Evolutionary conservation across 2,113 vertebrate genomes (phyloP).

Genomic region (Vanacampus margaritifer): DNA sequence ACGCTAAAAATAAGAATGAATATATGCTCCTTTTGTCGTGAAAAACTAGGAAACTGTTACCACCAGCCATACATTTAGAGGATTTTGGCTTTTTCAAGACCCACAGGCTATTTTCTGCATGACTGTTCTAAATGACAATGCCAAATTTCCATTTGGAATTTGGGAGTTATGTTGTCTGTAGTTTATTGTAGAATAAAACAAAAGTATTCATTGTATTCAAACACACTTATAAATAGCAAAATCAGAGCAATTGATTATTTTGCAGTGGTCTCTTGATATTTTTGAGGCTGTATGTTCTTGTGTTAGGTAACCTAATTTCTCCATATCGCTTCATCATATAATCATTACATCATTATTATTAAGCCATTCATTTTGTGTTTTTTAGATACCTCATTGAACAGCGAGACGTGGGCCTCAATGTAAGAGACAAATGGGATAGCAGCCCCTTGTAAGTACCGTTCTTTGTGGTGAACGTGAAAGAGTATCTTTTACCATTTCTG

Average conservation of each 20-base stretch:
- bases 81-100: too few species aligned
- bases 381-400: constrained; percentile 92
- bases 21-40: too few species aligned
- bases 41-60: too few species aligned
- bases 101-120: too few species aligned
- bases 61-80: too few species aligned
- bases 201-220: neutral
- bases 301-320: neutral
- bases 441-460: constrained; percentile 86
- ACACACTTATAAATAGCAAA: neutral
- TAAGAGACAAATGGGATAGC: constrained; percentile 97
- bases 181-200: neutral
- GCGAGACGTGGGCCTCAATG: constrained; percentile 93
- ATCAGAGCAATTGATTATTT: neutral
- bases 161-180: neutral
- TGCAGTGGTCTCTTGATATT: neutral
- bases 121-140: too few species aligned
- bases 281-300: neutral
- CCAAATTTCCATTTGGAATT: too few species aligned
- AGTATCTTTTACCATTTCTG: neutral
- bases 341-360: too few species aligned
- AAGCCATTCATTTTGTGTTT: constrained; percentile 6
- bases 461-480: neutral
- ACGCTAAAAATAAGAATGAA: too few species aligned
- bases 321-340: neutral